Evolutionary conservation across 2,113 vertebrate genomes (phyloP), one percentile per base, ranked within the genome.

Genomic region (Upupa epops): DNA sequence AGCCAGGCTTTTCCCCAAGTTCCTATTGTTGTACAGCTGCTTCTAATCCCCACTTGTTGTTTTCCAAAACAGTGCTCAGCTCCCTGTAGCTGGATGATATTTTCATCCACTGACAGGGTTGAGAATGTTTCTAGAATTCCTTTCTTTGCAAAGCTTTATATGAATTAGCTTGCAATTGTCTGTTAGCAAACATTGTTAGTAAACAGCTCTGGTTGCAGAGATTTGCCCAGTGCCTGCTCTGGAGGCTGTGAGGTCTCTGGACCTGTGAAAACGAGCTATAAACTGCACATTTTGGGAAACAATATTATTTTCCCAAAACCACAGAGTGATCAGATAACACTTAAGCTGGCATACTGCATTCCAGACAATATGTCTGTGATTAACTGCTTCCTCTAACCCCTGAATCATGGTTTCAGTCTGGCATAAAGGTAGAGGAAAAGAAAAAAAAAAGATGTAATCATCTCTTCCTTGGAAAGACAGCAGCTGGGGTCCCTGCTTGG

Each of bases 101-200:
- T 96, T 90, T 92, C 83, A 93, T 68, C 85, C 36, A 48, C 68
- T 96, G 93, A 92, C 85, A 95, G 37, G 80, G 89, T 74, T 10
- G 66, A 90, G 96, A 97, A 87, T 24, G 76, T 94, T 97, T 95
- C 94, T 80, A 73, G 94, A 92, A 77, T 88, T 86, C 89, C 94
- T 97, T 93, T 89, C 51, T 97, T 97, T 97, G 96, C 83, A 13
- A 95, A 75, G 54, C 71, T 78, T 92, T 73, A 22, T 89, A 83
- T 45, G 92, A 94, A 94, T 90, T 90, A 83, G 93, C 61, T 90
- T 96, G 96, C 92, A 95, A 95, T 94, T 88, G 51, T 63, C 37
- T 48, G 48, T 32, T 87, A 65, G 86, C 94, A 84, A 91, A 78
- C 51, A n/a, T 37, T 88, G 86, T 78, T 87, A 42, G 95, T 90